A percentile compares a stretch with the other conserved stretches of the same genome.
Conservation (phyloP, 2,888 invertebrate genomes). For the Polymixis lichenea region DNA sequence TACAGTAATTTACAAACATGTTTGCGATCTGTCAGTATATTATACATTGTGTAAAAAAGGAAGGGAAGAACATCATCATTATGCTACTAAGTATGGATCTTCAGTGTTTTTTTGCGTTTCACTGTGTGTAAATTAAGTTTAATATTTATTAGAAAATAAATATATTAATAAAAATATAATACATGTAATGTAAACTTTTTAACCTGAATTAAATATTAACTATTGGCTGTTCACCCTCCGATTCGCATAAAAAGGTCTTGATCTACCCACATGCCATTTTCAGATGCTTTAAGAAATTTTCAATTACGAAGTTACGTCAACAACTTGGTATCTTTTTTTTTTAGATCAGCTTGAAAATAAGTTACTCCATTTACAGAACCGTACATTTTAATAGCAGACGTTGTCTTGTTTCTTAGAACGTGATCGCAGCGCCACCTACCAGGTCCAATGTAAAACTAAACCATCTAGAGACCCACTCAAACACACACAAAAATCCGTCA, state of each 20-base stretch:
- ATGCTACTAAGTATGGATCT: background rate
- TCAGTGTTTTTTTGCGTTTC: too few relatives aligned
- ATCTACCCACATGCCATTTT: background rate
- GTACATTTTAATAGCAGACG: background rate
- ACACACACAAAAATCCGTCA: background rate
- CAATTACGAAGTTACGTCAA: background rate
- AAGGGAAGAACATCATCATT: too few relatives aligned
- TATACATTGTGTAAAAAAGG: constrained; percentile 3
- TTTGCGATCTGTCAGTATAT: constrained; percentile 27
- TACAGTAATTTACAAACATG: constrained; percentile 18
- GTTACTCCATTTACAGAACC: background rate
- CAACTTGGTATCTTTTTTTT: background rate
- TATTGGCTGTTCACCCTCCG: background rate
- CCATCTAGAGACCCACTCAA: background rate
- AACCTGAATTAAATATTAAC: background rate
- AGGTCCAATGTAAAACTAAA: background rate
- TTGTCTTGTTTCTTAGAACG: too few relatives aligned
- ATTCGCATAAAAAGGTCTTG: background rate
- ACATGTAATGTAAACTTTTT: background rate
- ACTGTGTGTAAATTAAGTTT: too few relatives aligned
- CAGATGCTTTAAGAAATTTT: too few relatives aligned
- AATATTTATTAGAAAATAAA: too few relatives aligned
- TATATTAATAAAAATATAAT: background rate
- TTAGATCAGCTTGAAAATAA: background rate
- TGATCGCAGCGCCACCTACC: too few relatives aligned